A percentile compares a stretch with the other conserved stretches of the same genome.
Conservation (phyloP, 2,888 invertebrate species). For the Steinernema carpocapsae region DNA sequence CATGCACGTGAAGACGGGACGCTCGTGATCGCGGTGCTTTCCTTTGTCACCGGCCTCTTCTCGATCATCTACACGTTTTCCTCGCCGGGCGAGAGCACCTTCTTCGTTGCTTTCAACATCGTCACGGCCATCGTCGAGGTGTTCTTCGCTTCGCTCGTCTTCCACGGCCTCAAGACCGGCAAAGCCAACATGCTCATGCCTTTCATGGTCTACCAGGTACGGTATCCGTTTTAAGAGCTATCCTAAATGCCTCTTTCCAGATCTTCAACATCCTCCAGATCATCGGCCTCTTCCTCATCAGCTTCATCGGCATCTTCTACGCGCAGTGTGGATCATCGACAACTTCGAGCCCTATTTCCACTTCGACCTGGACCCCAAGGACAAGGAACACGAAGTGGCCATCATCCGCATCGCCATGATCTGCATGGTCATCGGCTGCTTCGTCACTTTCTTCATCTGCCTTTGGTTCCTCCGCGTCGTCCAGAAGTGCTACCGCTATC, state of each 20-base stretch:
- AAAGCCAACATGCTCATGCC: constrained; percentile 27
- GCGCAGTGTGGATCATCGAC: constrained; percentile 22
- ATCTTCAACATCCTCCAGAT: constrained; percentile 19
- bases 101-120: neutral
- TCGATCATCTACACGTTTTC: neutral
- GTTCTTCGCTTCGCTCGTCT: neutral
- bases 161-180: constrained; percentile 8
- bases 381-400: constrained; percentile 18
- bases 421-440: constrained; percentile 21
- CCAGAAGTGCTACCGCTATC: constrained; percentile 27
- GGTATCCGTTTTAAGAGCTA: neutral
- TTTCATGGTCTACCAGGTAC: constrained; percentile 26
- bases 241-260: neutral
- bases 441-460: constrained; percentile 13
- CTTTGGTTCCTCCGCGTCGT: constrained; percentile 23
- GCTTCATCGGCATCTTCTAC: constrained; percentile 29
- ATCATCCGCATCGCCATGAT: constrained; percentile 31
- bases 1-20: constrained; percentile 1
- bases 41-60: neutral
- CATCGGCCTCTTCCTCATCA: constrained; percentile 9
- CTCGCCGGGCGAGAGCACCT: neutral
- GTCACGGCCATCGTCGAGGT: constrained; percentile 7
- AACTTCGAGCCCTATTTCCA: constrained; percentile 9
- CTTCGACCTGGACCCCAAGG: constrained; percentile 22
- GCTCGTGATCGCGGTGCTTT: neutral